A percentile compares a stretch with the other conserved stretches of the same genome.
These are phyloP conservation scores for Melanostoma scalare DNA, from an alignment of 2,888 invertebrate species.

Conservation along the genomic window DNA sequence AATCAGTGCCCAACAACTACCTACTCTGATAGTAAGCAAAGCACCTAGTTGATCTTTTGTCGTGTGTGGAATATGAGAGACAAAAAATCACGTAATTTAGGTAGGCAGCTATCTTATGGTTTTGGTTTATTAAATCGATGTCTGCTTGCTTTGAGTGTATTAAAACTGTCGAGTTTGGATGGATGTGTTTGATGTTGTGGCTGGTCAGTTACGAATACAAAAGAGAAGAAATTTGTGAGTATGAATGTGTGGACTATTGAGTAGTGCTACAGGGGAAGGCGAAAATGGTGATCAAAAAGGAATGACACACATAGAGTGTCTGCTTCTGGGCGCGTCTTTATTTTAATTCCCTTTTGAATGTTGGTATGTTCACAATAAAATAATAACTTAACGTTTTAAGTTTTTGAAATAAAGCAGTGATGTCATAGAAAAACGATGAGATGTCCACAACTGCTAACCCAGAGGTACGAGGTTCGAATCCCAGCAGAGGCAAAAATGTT, in stretches of 20 bases:
- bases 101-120: neutral
- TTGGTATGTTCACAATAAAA: no score
- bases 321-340: constrained; percentile 20
- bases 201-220: constrained; percentile 56
- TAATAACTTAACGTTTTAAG: no score
- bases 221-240: constrained; percentile 14
- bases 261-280: constrained; percentile 44
- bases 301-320: neutral
- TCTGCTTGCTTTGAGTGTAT: constrained; percentile 1
- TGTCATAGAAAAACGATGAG: no score
- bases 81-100: constrained; percentile 22
- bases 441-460: no score
- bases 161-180: neutral
- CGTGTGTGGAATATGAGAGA: neutral
- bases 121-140: neutral
- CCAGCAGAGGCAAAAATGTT: no score
- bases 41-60: neutral
- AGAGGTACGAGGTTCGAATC: no score
- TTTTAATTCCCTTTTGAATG: neutral
- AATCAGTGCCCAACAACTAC: neutral
- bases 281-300: neutral
- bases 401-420: no score
- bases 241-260: no score
- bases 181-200: constrained; percentile 53
- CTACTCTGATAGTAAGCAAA: neutral